These are phyloP conservation scores for Patella caerulea DNA, from an alignment of 2,888 invertebrate genomes.

Conservation along the genomic window DNA sequence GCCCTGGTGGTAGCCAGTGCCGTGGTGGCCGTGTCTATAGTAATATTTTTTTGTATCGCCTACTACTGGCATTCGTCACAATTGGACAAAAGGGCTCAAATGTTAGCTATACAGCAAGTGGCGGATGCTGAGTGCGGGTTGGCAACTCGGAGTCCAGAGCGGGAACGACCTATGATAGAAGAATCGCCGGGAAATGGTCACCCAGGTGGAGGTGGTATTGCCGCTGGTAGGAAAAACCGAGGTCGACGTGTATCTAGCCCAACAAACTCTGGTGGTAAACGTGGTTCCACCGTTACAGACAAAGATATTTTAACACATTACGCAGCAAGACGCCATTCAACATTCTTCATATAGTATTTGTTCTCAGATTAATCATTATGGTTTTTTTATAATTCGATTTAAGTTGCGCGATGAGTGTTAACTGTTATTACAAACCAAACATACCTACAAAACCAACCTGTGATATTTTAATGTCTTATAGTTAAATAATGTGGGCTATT, in stretches of 20 bases:
- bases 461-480: too few relatives aligned
- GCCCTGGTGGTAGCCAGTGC: conserved; percentile 60
- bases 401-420: too few relatives aligned
- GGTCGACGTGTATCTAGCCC: conserved; percentile 30
- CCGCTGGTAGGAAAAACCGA: conserved; percentile 39
- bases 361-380: too few relatives aligned
- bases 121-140: conserved; percentile 41
- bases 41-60: conserved; percentile 60
- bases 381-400: too few relatives aligned
- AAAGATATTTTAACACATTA: conserved; percentile 55
- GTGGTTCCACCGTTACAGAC: conserved; percentile 52
- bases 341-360: conserved; percentile 44
- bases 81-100: conserved; percentile 55
- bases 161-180: conserved; percentile 18
- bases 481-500: too few relatives aligned
- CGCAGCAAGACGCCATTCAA: conserved; percentile 60
- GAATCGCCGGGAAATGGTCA: not conserved
- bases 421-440: too few relatives aligned
- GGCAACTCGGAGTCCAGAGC: conserved; percentile 27
- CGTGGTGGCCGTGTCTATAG: conserved; percentile 57
- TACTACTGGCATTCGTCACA: conserved; percentile 59
- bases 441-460: too few relatives aligned
- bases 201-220: conserved; percentile 38
- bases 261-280: conserved; percentile 29
- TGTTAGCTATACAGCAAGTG: conserved; percentile 54